These are phyloP conservation scores for Troglohyphantes excavatus DNA, from an alignment of 2,888 invertebrate genomes.

Conservation along the genomic window DNA sequence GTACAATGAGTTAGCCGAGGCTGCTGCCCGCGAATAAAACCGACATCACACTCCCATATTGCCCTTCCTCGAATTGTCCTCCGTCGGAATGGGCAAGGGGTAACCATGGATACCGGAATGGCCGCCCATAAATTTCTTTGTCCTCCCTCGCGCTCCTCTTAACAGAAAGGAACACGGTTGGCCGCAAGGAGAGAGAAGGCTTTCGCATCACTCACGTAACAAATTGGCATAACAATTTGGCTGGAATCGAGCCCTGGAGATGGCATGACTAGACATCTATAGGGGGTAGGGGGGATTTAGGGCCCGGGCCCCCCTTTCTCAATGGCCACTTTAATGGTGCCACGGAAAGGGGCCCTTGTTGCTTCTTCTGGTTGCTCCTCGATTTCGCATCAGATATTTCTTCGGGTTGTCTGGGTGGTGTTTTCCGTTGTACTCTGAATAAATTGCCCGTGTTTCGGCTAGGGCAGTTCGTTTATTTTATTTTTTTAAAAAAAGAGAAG, in stretches of 20 bases:
- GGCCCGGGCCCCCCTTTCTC: conserved; percentile 62
- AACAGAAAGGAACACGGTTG: conserved; percentile 58
- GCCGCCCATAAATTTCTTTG: conserved; percentile 70
- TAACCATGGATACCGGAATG: conserved; percentile 74
- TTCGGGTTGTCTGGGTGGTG: conserved; percentile 68
- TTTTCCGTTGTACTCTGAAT: conserved; percentile 72
- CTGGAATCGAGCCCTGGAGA: conserved; percentile 75
- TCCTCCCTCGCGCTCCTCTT: too few relatives aligned
- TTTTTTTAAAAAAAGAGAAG: too few relatives aligned
- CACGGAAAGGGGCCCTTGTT: conserved; percentile 44
- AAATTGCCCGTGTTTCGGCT: conserved; percentile 75
- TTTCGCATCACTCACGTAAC: conserved; percentile 73
- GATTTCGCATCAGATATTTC: conserved; percentile 71
- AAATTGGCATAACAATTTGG: conserved; percentile 79
- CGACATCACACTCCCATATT: conserved; percentile 63
- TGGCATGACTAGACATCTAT: conserved; percentile 69
- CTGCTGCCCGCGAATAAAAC: conserved; percentile 61
- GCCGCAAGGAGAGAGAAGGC: conserved; percentile 65
- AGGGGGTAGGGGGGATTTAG: conserved; percentile 71
- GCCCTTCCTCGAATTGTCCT: conserved; percentile 62
- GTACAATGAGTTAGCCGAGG: conserved; percentile 74
- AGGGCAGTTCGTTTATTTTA: conserved; percentile 33
- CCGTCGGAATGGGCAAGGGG: conserved; percentile 47
- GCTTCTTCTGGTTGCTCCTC: conserved; percentile 40
- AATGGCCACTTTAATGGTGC: conserved; percentile 72